Evolutionary conservation across 2,888 invertebrate species (phyloP), one percentile per base, ranked within the genome.

Genomic region (Pherbina coryleti): DNA sequence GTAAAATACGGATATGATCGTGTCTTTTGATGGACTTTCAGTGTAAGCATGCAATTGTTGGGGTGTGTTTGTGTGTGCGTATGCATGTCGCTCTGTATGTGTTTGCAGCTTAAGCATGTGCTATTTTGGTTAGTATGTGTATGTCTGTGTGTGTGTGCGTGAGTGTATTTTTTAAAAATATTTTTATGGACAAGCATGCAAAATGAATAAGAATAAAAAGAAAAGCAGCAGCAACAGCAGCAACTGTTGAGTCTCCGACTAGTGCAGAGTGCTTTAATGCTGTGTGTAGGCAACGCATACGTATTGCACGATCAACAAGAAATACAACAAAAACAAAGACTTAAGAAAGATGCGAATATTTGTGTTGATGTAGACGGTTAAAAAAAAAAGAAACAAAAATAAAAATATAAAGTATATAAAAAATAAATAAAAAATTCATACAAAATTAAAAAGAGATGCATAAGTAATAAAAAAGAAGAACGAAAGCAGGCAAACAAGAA

Each of bases 321-420:
- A 67, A 19, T 49, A 67, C 44, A 67, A 19, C 72, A 51, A 19
- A 22, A 28, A 37, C 53, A 77, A 73, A 66, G 79, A 80, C 83
- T 82, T 84, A 84, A 85, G 85, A 82, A 84, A 85, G 86, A 85
- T 86, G 85, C 86, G 86, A 85, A 85, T 81, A 37, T 70, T 51
- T 69, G 51, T 78, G 75, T 57, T 19, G 25, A 44, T 34, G 60
- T 70, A 49, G 66, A 57, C 78, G 79, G 75, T 75, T 79, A 80
- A 82, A 84, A 83, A 82, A 83, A 72, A 51, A 55, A 51, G 55
- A 28, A 44, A 22, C 2, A 70, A 82, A 78, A 85, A 84, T 82
- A 82, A 83, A 82, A 84, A 57, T n/a, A 49, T 75, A 70, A 70
- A 69, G 25, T 14, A 67, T 53, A n/a, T 19, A 55, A 62, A 77